These are phyloP conservation scores for Chelmon rostratus DNA, from an alignment of 2,797 vertebrate genomes.

Conservation along the genomic window DNA sequence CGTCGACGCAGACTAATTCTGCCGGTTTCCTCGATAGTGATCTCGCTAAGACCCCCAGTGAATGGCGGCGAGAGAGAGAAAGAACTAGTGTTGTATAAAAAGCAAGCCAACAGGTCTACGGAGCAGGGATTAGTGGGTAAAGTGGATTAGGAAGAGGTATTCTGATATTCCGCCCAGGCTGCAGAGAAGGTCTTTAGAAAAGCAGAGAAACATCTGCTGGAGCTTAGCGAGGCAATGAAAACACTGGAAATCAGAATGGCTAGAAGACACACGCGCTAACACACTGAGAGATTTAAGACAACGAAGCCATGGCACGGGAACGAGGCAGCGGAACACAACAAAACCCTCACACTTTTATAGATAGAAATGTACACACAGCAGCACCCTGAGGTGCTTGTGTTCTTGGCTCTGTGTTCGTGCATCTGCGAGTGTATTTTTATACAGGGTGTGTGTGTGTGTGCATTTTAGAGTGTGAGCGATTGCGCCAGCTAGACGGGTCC, in stretches of 20 bases:
- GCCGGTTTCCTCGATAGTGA: constrained; percentile 80
- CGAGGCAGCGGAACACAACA: constrained; percentile 57
- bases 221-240: constrained; percentile 81
- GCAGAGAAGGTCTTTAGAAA: constrained; percentile 84
- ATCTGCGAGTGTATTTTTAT: constrained; percentile 56
- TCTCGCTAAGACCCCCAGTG: constrained; percentile 81
- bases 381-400: constrained; percentile 61
- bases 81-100: constrained; percentile 72
- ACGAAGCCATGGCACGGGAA: constrained; percentile 56
- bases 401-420: constrained; percentile 52
- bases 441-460: constrained; percentile 27
- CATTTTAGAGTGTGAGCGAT: constrained; percentile 33
- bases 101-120: constrained; percentile 81
- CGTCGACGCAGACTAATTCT: constrained; percentile 73
- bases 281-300: constrained; percentile 71
- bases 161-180: constrained; percentile 83
- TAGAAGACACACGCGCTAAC: constrained; percentile 70
- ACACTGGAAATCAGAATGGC: constrained; percentile 71
- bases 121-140: constrained; percentile 84
- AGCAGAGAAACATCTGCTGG: constrained; percentile 83
- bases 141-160: constrained; percentile 85
- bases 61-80: constrained; percentile 62
- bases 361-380: constrained; percentile 45
- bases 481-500: constrained; percentile 71
- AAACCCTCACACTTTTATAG: constrained; percentile 61